A percentile compares a stretch with the other conserved stretches of the same genome.
Conservation (phyloP, 1,140 invertebrate species). For the Platorchestia sp. region DNA sequence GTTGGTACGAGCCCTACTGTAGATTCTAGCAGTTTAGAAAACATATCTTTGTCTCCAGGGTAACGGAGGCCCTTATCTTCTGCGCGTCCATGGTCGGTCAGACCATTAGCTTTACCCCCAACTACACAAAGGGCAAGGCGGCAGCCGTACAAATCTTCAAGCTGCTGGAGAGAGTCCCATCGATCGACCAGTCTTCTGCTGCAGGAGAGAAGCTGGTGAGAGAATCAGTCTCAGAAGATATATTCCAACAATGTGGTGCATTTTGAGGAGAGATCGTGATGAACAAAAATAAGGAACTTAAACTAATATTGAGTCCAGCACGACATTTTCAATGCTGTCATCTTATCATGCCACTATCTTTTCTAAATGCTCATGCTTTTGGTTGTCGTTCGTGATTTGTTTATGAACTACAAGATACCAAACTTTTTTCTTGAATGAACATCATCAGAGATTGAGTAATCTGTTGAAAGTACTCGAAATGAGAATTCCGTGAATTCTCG, state of each 20-base stretch:
- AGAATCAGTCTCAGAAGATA: background rate
- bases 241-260: background rate
- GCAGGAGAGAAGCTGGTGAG: constrained; percentile 69
- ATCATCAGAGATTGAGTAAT: no score
- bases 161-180: constrained; percentile 73
- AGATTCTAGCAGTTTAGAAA: background rate
- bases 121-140: constrained; percentile 87
- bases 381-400: no score
- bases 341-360: background rate
- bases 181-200: constrained; percentile 71
- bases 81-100: constrained; percentile 90
- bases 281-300: background rate
- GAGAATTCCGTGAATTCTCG: no score
- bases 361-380: background rate
- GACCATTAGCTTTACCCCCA: constrained; percentile 86
- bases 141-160: constrained; percentile 81
- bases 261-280: background rate
- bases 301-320: background rate
- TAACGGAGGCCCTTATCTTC: constrained; percentile 88
- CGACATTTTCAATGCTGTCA: background rate
- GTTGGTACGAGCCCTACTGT: background rate
- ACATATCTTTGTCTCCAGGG: constrained; percentile 73
- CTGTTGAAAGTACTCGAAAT: no score
- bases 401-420: no score
- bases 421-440: no score